Evolutionary conservation across 2,888 invertebrate genomes (phyloP), one percentile per base, ranked within the genome.

Genomic region (Ophion costatus): DNA sequence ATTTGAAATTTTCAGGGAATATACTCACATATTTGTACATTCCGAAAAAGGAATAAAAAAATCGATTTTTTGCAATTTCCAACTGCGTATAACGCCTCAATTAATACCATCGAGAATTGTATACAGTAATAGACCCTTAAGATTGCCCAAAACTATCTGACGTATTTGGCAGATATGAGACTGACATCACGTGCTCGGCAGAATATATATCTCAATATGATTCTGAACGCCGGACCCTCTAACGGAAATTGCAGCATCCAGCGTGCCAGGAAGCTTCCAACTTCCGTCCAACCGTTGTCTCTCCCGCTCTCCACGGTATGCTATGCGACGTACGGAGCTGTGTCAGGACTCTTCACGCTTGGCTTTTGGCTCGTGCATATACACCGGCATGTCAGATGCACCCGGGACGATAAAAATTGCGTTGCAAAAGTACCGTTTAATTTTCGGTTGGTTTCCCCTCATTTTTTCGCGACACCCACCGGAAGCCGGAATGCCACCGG

Each of bases 181-280:
- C n/a, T 29, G 57, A 67, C 57, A 57, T 20, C 38, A 22, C 20
- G 24, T n/a, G 57, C n/a, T 61, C 20, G 29, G 20, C 63, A 17
- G 14, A 42, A 20, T 38, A 67, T 14, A 24, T 14, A 56, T 66
- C 75, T 64, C 33, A 20, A 56, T 56, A 66, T 66, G 51, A 69
- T 51, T 29, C 56, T 57, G 56, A 70, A 70, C 29, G 33, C 56
- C 51, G n/a, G 45, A 45, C 45, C 4, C 24, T 42, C 42, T 64
- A 64, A 45, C n/a, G 45, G 63, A 74, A 74, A 74, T 61, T 74
- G 74, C 61, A 45, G 45, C 61, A 42, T 61, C 59, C 61, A 56
- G n/a, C 29, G 70, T 51, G 56, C 70, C 51, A 69, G 69, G 69
- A 51, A 69, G 51, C 69, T 69, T 51, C 14, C 69, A 69, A 51